Percentiles rank a stretch among this genome's conserved stretches.
Evolutionary conservation across 2,113 vertebrate species (phyloP).

Genomic region (Anas platyrhynchos): DNA sequence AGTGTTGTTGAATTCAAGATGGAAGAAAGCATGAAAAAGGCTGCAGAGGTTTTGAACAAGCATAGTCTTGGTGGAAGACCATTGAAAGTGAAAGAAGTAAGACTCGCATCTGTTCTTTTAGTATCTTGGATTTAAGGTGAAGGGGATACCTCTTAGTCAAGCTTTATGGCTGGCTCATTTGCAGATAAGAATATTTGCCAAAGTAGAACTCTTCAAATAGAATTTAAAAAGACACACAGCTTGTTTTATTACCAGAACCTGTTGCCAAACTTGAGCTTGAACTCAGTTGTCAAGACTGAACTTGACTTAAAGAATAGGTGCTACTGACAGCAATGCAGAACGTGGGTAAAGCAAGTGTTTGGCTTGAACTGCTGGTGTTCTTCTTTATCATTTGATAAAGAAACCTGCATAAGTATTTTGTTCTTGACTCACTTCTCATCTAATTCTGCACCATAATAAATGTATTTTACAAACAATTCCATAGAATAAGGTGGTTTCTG

Average conservation of each 20-base stretch:
- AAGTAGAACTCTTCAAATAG: neutral
- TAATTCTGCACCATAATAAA: neutral
- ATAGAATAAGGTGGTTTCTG: neutral
- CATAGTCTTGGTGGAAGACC: constrained; percentile 94
- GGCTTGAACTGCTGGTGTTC: neutral
- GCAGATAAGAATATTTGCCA: neutral
- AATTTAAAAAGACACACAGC: neutral
- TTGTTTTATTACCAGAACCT: neutral
- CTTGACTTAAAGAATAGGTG: neutral
- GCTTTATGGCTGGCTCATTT: neutral
- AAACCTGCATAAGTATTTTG: neutral
- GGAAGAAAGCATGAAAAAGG: constrained; percentile 97
- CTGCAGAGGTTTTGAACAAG: constrained; percentile 96
- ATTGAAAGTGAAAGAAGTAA: constrained; percentile 95
- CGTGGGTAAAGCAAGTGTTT: neutral
- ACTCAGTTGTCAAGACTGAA: neutral
- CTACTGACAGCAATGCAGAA: neutral
- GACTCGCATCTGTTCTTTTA: constrained; percentile 29
- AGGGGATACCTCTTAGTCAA: neutral
- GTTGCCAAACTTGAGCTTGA: neutral
- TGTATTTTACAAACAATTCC: neutral
- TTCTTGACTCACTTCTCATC: neutral
- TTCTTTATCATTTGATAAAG: neutral
- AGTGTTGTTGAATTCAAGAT: constrained; percentile 98
- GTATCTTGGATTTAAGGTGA: neutral